Evolutionary conservation across 2,113 vertebrate species (phyloP), one percentile per base, ranked within the genome.

Genomic region (Scopus umbretta): DNA sequence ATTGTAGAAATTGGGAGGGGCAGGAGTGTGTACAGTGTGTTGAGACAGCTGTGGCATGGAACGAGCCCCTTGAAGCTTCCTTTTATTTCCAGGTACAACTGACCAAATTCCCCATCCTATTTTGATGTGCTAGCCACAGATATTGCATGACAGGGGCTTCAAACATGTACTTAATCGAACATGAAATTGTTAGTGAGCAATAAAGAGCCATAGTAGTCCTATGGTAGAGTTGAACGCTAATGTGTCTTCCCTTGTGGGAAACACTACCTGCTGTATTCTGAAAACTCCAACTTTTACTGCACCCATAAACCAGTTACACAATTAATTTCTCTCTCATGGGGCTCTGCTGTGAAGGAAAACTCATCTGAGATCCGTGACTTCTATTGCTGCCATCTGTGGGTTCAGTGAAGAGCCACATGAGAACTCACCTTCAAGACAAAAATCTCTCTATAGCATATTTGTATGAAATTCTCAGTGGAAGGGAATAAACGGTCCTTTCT

Each of bases 1-100:
- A 38, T 10, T 32, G 45, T 16, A 56, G 42, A 42, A 67, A 71
- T 2, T 34, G 9, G 12, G 29, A 81, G 13, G 4, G 73, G 7
- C 0, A 0, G 4, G 5, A 30, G 5, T 18, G 19, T 53, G 5
- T n/a, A 40, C 14, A 78, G n/a, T 9, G 6, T 80, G 18, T 72
- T 63, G 42, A 90, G 38, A 86, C 7, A 52, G 5, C 38, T 74
- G 8, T 36, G 22, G 7, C 30, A 45, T 32, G 6, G 21, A 53
- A 74, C 25, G 15, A 82, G 12, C 6, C 5, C 13, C 32, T 81
- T 6, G 1, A 65, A 78, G 7, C 30, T 91, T 80, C 16, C 11
- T 88, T 88, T 88, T n/a, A 38, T 88, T 95, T 86, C 52, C 40
- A 47, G 43, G n/a, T 79, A 29, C 13, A 59, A 42, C 7, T 62